phyloP scores from a whole-genome alignment of 2,797 vertebrate species.

The Spheniscus humboldti region DNA sequence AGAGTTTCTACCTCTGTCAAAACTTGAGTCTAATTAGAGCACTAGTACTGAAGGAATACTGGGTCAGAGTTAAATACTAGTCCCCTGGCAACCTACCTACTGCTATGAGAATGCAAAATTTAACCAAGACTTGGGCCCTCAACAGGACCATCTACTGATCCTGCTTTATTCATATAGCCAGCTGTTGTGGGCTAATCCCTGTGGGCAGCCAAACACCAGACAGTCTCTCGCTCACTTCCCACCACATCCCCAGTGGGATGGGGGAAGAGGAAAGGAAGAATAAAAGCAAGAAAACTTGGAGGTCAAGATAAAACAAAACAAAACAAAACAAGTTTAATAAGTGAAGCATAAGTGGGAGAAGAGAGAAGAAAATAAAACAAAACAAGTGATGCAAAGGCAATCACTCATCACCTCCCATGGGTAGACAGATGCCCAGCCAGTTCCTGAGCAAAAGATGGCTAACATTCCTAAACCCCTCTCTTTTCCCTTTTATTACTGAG shows the following conservation, averaged over 20 bases:
- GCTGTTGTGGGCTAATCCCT: neutral
- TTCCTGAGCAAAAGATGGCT: neutral
- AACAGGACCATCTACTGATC: neutral
- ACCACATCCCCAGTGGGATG: neutral
- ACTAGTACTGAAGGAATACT: neutral
- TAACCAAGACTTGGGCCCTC: neutral
- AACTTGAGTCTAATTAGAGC: neutral
- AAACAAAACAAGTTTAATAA: neutral
- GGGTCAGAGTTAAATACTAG: neutral
- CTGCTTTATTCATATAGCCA: neutral
- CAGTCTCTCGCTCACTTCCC: rapidly evolving
- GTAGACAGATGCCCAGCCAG: neutral
- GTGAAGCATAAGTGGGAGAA: neutral
- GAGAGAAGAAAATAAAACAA: neutral
- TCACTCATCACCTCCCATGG: neutral
- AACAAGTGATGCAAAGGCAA: neutral
- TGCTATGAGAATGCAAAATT: neutral
- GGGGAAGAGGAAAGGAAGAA: neutral
- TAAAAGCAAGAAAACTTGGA: neutral
- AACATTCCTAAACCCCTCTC: rapidly evolving
- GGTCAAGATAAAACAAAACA: neutral
- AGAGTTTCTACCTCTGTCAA: neutral
- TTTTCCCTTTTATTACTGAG: neutral
- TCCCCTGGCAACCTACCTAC: neutral
- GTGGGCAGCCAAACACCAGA: neutral